phyloP scores from a whole-genome alignment of 2,888 invertebrate species.

The Lasioglossum leucozonium region DNA sequence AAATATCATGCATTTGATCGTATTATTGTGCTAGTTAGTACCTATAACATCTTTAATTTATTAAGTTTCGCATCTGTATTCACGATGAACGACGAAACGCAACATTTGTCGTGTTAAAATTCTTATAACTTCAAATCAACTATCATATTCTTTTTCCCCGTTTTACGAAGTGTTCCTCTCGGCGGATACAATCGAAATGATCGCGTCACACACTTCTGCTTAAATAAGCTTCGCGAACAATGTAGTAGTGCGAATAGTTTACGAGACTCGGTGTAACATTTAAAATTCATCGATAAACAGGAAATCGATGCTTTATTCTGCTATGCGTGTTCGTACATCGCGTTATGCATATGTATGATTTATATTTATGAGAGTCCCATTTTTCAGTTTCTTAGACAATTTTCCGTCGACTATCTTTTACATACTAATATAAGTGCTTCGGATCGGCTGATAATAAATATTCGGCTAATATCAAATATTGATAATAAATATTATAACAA shows the following conservation, averaged over 20 bases:
- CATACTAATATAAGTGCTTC: not conserved
- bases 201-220: too few species aligned
- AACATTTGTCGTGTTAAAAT: not conserved
- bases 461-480: too few species aligned
- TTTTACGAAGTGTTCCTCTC: too few species aligned
- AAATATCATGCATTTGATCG: conserved; percentile 15
- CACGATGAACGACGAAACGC: not conserved
- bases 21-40: not conserved
- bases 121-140: not conserved
- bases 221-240: too few species aligned
- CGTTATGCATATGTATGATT: not conserved
- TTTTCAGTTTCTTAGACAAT: not conserved
- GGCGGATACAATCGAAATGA: too few species aligned
- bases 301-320: not conserved
- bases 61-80: not conserved
- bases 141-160: too few species aligned
- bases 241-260: too few species aligned
- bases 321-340: not conserved
- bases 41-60: not conserved
- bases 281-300: not conserved
- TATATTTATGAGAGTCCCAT: not conserved
- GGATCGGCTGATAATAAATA: not conserved
- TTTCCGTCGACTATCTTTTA: not conserved
- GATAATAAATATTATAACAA: not conserved
- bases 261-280: not conserved